Evolutionary conservation across 2,888 invertebrate species (phyloP), one percentile per base, ranked within the genome.

Genomic region (Escarpia spicata): DNA sequence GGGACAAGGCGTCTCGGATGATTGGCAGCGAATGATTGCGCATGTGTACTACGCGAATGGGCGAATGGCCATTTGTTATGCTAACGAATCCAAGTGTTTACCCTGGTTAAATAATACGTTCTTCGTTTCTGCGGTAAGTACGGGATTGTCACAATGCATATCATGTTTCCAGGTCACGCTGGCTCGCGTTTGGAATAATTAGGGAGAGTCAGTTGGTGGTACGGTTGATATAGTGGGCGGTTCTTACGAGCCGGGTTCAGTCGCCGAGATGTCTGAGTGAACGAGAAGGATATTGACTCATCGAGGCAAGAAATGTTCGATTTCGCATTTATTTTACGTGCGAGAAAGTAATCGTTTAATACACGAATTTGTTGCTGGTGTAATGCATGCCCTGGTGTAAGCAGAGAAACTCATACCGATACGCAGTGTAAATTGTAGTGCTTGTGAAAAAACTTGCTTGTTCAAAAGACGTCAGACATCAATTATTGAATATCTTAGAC

Each of bases 21-120:
- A 75, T 75, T 75, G 75, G 75, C 75, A n/a, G n/a, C 75, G n/a
- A 75, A 75, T 75, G 75, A 75, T 75, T 75, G 75, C 75, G 75
- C 75, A 75, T 75, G 75, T 26, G 75, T 26, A 75, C 26, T 75
- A 3, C 60, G n/a, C 75, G 75, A 75, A 75, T 26, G 19, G 75
- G 26, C 19, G 75, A 26, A 75, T 6, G n/a, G 19, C n/a, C 75
- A 75, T 75, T 75, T 75, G 75, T 75, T 75, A 75, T 75, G 75
- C 15, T 26, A 75, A 75, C 75, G 75, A 75, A 75, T 75, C 75
- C 75, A 75, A n/a, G 75, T 26, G 19, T 75, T 75, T 75, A 26
- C 75, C 26, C 19, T n/a, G 75, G 75, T 6, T 75, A 75, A 75
- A 75, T 75, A 75, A 26, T 75, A n/a, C 75, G 75, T 75, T 75